These are phyloP conservation scores for Radopholus similis DNA, from an alignment of 1,140 invertebrate genomes.

Conservation along the genomic window DNA sequence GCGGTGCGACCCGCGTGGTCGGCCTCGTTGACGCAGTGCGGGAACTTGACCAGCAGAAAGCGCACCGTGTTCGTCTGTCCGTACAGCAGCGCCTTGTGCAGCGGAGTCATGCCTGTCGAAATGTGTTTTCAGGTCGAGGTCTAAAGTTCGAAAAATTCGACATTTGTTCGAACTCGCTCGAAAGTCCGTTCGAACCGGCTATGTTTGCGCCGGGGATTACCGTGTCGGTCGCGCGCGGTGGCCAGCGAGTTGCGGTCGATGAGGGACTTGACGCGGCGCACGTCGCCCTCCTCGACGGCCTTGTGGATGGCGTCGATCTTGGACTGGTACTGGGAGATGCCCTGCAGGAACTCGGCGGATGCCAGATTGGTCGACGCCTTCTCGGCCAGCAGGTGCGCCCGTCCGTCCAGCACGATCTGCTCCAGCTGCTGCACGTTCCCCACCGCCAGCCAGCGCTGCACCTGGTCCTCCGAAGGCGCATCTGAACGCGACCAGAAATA, in stretches of 20 bases:
- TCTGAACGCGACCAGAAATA: conserved; percentile 37
- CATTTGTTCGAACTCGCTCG: background rate
- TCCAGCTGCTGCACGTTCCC: conserved; percentile 51
- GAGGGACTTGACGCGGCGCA: conserved; percentile 76
- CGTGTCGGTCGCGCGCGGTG: conserved; percentile 70
- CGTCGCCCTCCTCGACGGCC: conserved; percentile 76
- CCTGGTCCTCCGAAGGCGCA: conserved; percentile 52
- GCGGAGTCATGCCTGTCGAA: conserved; percentile 70
- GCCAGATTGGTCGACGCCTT: conserved; percentile 52
- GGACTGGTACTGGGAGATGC: conserved; percentile 62
- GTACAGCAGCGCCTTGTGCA: conserved; percentile 81
- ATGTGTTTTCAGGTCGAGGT: too few relatives aligned
- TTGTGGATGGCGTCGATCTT: conserved; percentile 82
- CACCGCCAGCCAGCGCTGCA: conserved; percentile 50
- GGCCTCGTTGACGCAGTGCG: conserved; percentile 70
- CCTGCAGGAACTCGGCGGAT: conserved; percentile 50
- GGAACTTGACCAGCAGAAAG: conserved; percentile 73
- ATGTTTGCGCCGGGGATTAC: conserved; percentile 30
- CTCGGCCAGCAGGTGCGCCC: conserved; percentile 48
- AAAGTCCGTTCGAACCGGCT: conserved; percentile 16
- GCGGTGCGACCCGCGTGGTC: conserved; percentile 66
- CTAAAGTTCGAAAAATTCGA: too few relatives aligned
- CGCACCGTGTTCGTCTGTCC: conserved; percentile 62
- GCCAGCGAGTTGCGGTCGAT: conserved; percentile 84
- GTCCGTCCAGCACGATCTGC: conserved; percentile 57